phyloP scores from a whole-genome alignment of 2,888 invertebrate species.

The Caenorhabditis japonica region DNA sequence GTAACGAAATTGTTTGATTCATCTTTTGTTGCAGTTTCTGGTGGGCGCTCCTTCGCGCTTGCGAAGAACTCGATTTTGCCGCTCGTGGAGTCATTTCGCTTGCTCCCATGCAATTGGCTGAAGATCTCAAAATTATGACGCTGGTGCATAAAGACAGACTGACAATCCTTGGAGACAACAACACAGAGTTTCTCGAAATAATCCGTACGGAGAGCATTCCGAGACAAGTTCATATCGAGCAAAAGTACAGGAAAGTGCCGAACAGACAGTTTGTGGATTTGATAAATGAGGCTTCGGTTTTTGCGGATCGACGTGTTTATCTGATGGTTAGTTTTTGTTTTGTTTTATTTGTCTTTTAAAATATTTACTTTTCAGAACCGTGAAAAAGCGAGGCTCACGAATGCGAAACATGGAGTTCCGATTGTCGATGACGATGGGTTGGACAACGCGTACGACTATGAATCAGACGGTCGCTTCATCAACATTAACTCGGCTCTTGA shows the following conservation, averaged over 20 bases:
- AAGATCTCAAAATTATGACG: constrained; percentile 42
- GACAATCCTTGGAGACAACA: constrained; percentile 45
- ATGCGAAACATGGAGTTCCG: constrained; percentile 17
- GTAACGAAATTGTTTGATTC: too few species aligned
- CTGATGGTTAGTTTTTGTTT: constrained; percentile 21
- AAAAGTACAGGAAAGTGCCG: constrained; percentile 21
- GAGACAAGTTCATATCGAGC: constrained; percentile 9
- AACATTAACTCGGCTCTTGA: constrained; percentile 21
- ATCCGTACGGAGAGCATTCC: constrained; percentile 31
- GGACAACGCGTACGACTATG: constrained; percentile 42
- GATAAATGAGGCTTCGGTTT: constrained; percentile 35
- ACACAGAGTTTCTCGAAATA: constrained; percentile 29
- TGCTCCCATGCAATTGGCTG: constrained; percentile 31
- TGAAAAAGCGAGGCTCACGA: constrained; percentile 13
- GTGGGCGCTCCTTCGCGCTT: constrained; percentile 50
- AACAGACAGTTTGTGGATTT: constrained; percentile 32
- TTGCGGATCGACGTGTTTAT: constrained; percentile 28
- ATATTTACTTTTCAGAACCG: constrained; percentile 26
- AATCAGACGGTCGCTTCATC: constrained; percentile 26
- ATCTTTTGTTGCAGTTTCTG: constrained; percentile 53
- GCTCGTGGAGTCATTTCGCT: constrained; percentile 39
- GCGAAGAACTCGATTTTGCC: constrained; percentile 50
- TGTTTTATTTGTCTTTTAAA: too few species aligned
- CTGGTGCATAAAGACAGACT: constrained; percentile 38
- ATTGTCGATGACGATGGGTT: constrained; percentile 25